Percentiles rank a stretch among this genome's conserved stretches.
phyloP scores from a whole-genome alignment of 2,797 vertebrate species.

The Zalophus californianus region DNA sequence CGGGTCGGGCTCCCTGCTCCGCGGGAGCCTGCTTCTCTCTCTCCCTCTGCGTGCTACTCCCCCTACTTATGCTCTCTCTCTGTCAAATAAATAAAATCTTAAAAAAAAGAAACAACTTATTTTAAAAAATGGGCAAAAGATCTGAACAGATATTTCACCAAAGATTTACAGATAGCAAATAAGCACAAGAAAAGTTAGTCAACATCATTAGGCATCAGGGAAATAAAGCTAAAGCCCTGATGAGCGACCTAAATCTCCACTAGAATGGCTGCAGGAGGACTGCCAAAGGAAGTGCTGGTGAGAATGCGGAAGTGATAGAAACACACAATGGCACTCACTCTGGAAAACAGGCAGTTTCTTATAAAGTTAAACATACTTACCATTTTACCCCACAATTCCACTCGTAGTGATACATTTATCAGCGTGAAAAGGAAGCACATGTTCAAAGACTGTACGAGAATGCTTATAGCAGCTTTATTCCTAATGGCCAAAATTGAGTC shows the following conservation, averaged over 20 bases:
- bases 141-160: slow-evolving; percentile 4
- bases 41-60: too few relatives aligned
- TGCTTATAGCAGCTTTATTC: background rate
- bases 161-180: background rate
- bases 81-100: too few relatives aligned
- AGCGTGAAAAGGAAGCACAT: background rate
- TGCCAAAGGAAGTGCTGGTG: background rate
- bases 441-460: background rate
- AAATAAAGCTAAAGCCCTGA: slow-evolving; percentile 32
- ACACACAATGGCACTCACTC: background rate
- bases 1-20: too few relatives aligned
- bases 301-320: background rate
- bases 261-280: background rate
- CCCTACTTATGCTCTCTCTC: too few relatives aligned
- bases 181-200: background rate
- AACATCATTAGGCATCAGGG: background rate
- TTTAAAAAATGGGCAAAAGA: background rate
- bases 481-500: slow-evolving; percentile 18
- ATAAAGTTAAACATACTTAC: background rate
- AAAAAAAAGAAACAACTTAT: background rate
- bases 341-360: background rate
- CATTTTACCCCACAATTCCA: background rate
- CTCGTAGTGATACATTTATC: background rate
- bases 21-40: too few relatives aligned
- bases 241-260: background rate